Evolutionary conservation across 2,888 invertebrate genomes (phyloP).

Genomic region (Drosophila phalerata): DNA sequence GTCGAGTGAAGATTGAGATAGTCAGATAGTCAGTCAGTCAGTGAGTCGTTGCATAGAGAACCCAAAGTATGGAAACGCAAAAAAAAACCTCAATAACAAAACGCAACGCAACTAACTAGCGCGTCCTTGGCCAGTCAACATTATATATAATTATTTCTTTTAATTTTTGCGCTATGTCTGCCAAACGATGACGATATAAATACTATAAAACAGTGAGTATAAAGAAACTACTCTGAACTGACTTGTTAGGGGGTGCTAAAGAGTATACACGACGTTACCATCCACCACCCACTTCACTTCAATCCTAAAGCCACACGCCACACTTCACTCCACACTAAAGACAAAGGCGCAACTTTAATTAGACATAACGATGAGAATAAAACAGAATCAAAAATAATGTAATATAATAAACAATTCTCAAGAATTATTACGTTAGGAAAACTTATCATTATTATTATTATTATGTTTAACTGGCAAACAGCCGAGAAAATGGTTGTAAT

Average conservation of each 20-base stretch:
- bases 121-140: slow-evolving; percentile 72
- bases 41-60: slow-evolving; percentile 48
- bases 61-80: slow-evolving; percentile 58
- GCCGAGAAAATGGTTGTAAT: background rate
- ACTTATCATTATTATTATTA: slow-evolving; percentile 52
- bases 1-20: too few species aligned
- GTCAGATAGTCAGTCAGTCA: slow-evolving; percentile 37
- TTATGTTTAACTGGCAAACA: slow-evolving; percentile 33
- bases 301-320: background rate
- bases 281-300: background rate
- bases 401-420: slow-evolving; percentile 29
- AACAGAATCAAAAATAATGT: slow-evolving; percentile 3
- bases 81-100: slow-evolving; percentile 65
- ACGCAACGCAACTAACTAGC: slow-evolving; percentile 62
- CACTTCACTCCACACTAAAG: slow-evolving; percentile 16
- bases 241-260: slow-evolving; percentile 50
- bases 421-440: slow-evolving; percentile 60
- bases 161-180: slow-evolving; percentile 58
- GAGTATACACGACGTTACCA: slow-evolving; percentile 25
- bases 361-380: slow-evolving; percentile 67
- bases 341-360: slow-evolving; percentile 61
- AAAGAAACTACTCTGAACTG: slow-evolving; percentile 23
- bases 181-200: slow-evolving; percentile 55
- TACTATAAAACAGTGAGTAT: slow-evolving; percentile 5
- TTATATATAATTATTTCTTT: slow-evolving; percentile 77